Evolutionary conservation across 35 echinoderm and acorn worm species (phyloP).

Genomic region (Eucidaris tribuloides): DNA sequence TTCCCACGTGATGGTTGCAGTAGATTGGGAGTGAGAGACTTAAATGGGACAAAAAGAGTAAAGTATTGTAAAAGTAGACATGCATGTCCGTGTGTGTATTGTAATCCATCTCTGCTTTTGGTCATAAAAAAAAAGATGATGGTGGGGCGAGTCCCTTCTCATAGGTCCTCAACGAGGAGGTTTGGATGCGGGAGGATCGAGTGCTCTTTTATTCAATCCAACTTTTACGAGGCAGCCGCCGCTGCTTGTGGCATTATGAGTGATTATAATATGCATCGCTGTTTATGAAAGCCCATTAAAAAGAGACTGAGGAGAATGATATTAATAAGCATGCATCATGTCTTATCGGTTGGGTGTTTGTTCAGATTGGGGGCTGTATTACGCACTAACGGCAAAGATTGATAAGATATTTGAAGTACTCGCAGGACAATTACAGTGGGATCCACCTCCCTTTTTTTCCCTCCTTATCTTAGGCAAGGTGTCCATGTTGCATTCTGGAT

Average conservation of each 20-base stretch:
- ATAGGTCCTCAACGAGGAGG: no score
- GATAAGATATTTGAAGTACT: slow-evolving; percentile 9
- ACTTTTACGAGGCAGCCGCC: slow-evolving; percentile 6
- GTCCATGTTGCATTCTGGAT: no score
- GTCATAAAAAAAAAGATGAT: no score
- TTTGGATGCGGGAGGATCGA: no score
- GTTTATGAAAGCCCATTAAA: slow-evolving; percentile 32
- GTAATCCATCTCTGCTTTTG: no score
- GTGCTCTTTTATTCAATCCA: background rate
- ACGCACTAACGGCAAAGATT: slow-evolving; percentile 9
- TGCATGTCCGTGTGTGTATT: no score
- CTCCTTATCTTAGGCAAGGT: no score
- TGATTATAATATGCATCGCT: slow-evolving; percentile 8
- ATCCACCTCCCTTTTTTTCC: background rate
- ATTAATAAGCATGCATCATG: slow-evolving; percentile 16
- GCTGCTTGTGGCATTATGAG: slow-evolving; percentile 11
- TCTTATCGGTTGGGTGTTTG: slow-evolving; percentile 23
- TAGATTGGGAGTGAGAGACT: no score
- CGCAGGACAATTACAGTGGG: slow-evolving; percentile 2
- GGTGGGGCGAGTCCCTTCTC: no score
- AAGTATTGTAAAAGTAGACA: no score
- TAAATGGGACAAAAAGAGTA: no score
- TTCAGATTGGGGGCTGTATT: slow-evolving; percentile 32
- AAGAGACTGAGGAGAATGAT: background rate
- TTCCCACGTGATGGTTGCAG: no score